Conservation (phyloP, 64 coral and sea anemone species). For the Pachyseris speciosa region DNA sequence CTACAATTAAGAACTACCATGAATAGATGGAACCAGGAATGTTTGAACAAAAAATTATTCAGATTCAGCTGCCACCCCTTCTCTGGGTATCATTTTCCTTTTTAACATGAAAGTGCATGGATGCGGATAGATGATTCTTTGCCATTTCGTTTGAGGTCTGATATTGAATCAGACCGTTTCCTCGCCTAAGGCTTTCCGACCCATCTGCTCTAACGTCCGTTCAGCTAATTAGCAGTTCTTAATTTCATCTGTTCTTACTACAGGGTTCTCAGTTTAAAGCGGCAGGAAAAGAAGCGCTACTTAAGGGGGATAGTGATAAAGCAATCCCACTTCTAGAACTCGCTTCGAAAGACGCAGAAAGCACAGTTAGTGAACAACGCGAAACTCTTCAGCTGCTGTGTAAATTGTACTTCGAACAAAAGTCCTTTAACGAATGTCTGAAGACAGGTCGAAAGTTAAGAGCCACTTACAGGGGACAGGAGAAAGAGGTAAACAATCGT, state of each 20-base stretch:
- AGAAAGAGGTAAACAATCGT: background rate
- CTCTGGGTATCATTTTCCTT: too few relatives aligned
- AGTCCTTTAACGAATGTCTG: background rate
- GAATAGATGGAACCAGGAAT: too few relatives aligned
- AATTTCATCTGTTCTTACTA: background rate
- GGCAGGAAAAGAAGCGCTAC: background rate
- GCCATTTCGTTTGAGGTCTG: too few relatives aligned
- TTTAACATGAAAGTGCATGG: too few relatives aligned
- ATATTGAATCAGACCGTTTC: too few relatives aligned
- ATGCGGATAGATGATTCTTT: too few relatives aligned
- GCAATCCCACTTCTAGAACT: slow-evolving; percentile 5
- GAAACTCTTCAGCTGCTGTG: background rate
- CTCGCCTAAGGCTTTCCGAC: too few relatives aligned
- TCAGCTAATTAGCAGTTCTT: too few relatives aligned
- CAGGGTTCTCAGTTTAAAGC: background rate
- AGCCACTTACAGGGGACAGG: background rate
- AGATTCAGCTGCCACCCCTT: too few relatives aligned
- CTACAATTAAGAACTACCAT: too few relatives aligned
- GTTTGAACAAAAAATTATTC: too few relatives aligned
- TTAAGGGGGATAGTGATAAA: background rate
- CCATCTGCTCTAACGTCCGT: too few relatives aligned
- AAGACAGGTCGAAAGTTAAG: background rate
- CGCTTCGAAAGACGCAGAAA: background rate
- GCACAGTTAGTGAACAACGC: background rate
- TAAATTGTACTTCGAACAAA: slow-evolving; percentile 25